A percentile compares a stretch with the other conserved stretches of the same genome.
phyloP scores from a whole-genome alignment of 64 coral and sea anemone genomes.

The Platygyra sinensis region DNA sequence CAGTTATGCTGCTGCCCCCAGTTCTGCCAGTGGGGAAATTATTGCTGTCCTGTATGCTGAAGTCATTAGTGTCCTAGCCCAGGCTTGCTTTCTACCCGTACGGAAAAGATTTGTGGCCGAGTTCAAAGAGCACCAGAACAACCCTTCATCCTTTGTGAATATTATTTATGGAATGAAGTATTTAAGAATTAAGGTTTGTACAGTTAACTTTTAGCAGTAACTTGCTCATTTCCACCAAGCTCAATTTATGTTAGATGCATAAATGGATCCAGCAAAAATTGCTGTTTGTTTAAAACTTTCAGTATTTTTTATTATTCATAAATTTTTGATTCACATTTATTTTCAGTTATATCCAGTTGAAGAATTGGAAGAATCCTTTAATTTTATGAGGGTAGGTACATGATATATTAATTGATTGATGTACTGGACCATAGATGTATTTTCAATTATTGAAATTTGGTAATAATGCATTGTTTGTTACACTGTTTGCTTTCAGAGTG shows the following conservation, averaged over 20 bases:
- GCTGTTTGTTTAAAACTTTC: too few relatives aligned
- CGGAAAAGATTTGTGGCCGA: conserved; percentile 86
- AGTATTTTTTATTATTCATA: not conserved
- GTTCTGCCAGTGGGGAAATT: conserved; percentile 74
- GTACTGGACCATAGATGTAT: too few relatives aligned
- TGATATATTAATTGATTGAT: not conserved
- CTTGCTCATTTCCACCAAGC: too few relatives aligned
- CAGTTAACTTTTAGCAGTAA: not conserved
- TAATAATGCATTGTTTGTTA: too few relatives aligned
- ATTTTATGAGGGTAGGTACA: conserved; percentile 86
- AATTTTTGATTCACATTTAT: not conserved
- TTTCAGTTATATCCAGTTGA: conserved; percentile 94
- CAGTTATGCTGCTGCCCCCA: conserved; percentile 61
- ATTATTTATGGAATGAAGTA: conserved; percentile 99
- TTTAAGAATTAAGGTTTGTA: conserved; percentile 98
- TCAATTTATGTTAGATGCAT: too few relatives aligned
- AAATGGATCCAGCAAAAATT: too few relatives aligned
- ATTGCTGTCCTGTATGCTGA: conserved; percentile 98
- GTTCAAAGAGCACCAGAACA: conserved; percentile 86
- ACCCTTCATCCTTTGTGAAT: conserved; percentile 77
- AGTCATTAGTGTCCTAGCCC: conserved; percentile 86
- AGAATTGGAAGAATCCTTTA: conserved; percentile 92
- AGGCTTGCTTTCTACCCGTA: conserved; percentile 81
- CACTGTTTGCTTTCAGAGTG: too few relatives aligned
- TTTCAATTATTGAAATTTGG: too few relatives aligned